Percentiles rank a stretch among this genome's conserved stretches.
phyloP scores from a whole-genome alignment of 2,113 vertebrate genomes.

The Mesitornis unicolor region DNA sequence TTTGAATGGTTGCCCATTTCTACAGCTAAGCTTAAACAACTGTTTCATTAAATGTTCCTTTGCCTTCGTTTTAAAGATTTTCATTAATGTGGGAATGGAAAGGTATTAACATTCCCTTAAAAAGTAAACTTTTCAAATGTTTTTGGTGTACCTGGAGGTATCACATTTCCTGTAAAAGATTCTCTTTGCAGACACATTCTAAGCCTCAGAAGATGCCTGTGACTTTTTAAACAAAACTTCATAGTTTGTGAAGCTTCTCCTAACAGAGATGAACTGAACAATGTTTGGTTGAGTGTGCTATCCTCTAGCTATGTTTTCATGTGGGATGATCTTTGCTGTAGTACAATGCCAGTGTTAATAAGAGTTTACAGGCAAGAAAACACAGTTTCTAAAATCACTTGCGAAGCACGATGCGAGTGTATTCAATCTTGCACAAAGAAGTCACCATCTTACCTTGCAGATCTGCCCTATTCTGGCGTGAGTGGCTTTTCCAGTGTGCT shows the following conservation, averaged over 20 bases:
- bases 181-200: not conserved
- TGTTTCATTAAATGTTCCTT: not conserved
- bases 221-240: not conserved
- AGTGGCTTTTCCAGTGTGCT: conserved; percentile 93
- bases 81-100: not conserved
- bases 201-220: not conserved
- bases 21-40: not conserved
- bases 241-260: not conserved
- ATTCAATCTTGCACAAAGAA: not conserved
- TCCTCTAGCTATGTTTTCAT: not conserved
- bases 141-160: not conserved
- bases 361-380: not conserved
- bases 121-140: not conserved
- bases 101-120: not conserved
- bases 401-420: not conserved
- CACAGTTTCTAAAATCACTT: not conserved
- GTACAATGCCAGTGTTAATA: not conserved
- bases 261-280: not conserved
- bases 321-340: not conserved
- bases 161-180: not conserved
- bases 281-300: not conserved
- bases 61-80: not conserved
- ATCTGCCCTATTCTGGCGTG: conserved; percentile 95
- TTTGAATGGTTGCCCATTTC: not conserved
- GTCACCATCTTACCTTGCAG: conserved; percentile 86